These are phyloP conservation scores for Monopis laevigella DNA, from an alignment of 2,888 invertebrate species.

Conservation along the genomic window DNA sequence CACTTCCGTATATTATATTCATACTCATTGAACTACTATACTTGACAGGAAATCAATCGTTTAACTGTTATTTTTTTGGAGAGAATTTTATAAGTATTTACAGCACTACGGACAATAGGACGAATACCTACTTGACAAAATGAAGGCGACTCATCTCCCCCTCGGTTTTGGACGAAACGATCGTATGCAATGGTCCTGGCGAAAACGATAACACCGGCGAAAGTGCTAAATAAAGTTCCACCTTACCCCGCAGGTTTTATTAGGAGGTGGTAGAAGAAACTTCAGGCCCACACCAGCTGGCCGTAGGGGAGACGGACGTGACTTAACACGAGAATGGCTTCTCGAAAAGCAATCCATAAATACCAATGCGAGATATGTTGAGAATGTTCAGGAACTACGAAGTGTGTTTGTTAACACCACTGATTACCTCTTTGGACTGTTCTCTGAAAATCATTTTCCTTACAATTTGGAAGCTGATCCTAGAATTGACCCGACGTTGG, in stretches of 20 bases:
- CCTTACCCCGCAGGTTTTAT: slow-evolving; percentile 42
- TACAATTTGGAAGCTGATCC: slow-evolving; percentile 43
- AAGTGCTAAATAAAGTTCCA: no score
- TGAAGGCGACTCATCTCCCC: no score
- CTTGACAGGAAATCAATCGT: no score
- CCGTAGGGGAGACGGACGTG: slow-evolving; percentile 58
- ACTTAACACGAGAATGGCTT: slow-evolving; percentile 71
- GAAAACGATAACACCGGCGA: no score
- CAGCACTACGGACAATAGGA: no score
- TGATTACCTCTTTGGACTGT: slow-evolving; percentile 56
- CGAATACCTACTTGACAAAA: no score
- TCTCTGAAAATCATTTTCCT: slow-evolving; percentile 51
- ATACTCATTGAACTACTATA: no score
- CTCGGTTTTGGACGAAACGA: no score
- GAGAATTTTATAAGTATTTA: no score
- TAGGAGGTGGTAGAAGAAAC: slow-evolving; percentile 68
- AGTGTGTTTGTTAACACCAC: slow-evolving; percentile 39
- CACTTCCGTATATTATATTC: no score
- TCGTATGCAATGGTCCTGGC: no score
- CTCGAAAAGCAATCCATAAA: slow-evolving; percentile 29
- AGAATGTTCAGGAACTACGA: slow-evolving; percentile 52
- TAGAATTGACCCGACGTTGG: slow-evolving; percentile 60
- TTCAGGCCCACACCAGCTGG: slow-evolving; percentile 62
- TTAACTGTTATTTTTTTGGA: no score
- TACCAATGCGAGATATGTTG: slow-evolving; percentile 43